Percentiles rank a stretch among this genome's conserved stretches.
Conservation (phyloP, 2,797 vertebrate species). For the Tokudaia muenninki region DNA sequence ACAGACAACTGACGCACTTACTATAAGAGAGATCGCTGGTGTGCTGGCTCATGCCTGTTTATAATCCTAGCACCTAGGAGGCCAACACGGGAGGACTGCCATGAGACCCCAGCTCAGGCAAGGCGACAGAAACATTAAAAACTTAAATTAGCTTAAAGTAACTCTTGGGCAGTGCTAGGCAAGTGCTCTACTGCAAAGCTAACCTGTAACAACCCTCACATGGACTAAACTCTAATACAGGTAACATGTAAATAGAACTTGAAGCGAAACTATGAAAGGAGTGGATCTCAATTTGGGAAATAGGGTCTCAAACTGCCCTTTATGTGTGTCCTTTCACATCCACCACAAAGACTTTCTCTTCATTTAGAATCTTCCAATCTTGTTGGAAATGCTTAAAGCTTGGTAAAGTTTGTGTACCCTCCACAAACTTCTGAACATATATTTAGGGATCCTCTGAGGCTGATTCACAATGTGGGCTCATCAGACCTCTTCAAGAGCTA, state of each 20-base stretch:
- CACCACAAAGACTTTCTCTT: background rate
- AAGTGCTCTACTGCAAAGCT: background rate
- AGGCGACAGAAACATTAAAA: background rate
- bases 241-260: background rate
- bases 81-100: too few relatives aligned
- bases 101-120: background rate
- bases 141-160: background rate
- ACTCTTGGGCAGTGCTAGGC: background rate
- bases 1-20: background rate
- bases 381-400: background rate
- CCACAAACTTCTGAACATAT: background rate
- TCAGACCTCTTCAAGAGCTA: background rate
- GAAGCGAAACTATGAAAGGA: background rate
- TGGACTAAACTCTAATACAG: background rate
- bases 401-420: background rate
- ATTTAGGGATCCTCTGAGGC: background rate
- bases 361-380: background rate
- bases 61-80: background rate
- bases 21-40: background rate
- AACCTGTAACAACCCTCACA: background rate
- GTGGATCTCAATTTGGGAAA: background rate
- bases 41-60: background rate
- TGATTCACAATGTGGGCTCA: background rate
- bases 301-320: background rate
- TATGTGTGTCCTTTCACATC: background rate